Percentiles rank a stretch among this genome's conserved stretches.
Evolutionary conservation across 2,113 vertebrate genomes (phyloP).

Genomic region (Brevimyrus niger): DNA sequence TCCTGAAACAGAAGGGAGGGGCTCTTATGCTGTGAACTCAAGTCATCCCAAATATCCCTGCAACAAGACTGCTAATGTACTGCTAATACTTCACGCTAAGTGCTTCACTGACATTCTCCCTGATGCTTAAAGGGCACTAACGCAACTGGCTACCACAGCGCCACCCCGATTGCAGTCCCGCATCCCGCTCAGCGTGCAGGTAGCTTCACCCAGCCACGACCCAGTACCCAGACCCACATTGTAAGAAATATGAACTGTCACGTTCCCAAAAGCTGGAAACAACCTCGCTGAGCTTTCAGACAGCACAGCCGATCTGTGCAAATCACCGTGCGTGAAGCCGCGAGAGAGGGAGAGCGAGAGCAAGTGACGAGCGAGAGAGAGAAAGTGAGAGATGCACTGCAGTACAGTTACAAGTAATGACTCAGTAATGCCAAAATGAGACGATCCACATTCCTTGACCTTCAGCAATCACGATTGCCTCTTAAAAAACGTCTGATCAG

Average conservation of each 20-base stretch:
- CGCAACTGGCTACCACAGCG: neutral
- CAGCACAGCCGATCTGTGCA: neutral
- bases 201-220: neutral
- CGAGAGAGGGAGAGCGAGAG: neutral
- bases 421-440: constrained; percentile 9
- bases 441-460: neutral
- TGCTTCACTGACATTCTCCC: neutral
- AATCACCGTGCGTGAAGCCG: neutral
- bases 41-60: neutral
- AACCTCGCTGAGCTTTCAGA: neutral
- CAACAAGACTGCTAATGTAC: neutral
- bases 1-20: neutral
- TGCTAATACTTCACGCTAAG: neutral
- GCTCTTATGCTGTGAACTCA: neutral
- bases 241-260: neutral
- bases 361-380: neutral
- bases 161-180: neutral
- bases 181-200: neutral
- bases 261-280: neutral
- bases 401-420: constrained; percentile 11
- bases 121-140: neutral
- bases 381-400: neutral
- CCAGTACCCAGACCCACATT: neutral
- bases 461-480: neutral
- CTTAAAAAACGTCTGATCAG: neutral